A percentile compares a stretch with the other conserved stretches of the same genome.
These are phyloP conservation scores for Automeris io DNA, from an alignment of 2,888 invertebrate genomes.

Conservation along the genomic window DNA sequence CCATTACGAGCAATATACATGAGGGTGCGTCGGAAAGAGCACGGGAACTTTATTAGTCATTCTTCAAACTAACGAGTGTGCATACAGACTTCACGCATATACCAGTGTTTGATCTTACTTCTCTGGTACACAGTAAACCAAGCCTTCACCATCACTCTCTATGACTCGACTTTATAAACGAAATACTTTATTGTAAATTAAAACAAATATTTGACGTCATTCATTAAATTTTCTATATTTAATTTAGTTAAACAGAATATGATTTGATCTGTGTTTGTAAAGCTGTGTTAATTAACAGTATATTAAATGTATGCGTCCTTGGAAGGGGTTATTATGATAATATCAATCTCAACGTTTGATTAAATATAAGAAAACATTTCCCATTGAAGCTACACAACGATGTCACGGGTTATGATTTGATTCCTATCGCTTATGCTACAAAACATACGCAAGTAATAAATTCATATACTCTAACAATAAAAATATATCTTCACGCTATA, in stretches of 20 bases:
- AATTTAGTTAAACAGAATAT: background rate
- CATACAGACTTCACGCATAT: slow-evolving; percentile 12
- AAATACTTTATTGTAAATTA: slow-evolving; percentile 4
- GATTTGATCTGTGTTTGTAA: background rate
- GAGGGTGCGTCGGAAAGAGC: slow-evolving; percentile 23
- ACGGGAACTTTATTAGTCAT: slow-evolving; percentile 27
- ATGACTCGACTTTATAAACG: slow-evolving; percentile 3
- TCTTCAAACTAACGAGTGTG: slow-evolving; percentile 19
- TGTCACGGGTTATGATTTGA: too few species aligned
- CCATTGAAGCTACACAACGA: too few species aligned
- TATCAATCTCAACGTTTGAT: too few species aligned
- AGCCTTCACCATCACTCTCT: background rate
- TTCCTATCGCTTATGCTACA: too few species aligned
- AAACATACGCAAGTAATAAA: too few species aligned
- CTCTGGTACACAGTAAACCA: background rate
- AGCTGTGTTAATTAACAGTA: background rate
- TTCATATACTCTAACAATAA: too few species aligned
- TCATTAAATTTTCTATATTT: too few species aligned
- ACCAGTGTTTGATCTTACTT: slow-evolving; percentile 5
- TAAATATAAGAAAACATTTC: too few species aligned
- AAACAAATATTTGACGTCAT: slow-evolving; percentile 5
- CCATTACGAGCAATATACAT: slow-evolving; percentile 12
- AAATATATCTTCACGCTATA: too few species aligned
- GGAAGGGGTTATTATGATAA: too few species aligned
- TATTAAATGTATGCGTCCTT: too few species aligned